These are phyloP conservation scores for Stercorarius parasiticus DNA, from an alignment of 2,113 vertebrate species.

Conservation along the genomic window DNA sequence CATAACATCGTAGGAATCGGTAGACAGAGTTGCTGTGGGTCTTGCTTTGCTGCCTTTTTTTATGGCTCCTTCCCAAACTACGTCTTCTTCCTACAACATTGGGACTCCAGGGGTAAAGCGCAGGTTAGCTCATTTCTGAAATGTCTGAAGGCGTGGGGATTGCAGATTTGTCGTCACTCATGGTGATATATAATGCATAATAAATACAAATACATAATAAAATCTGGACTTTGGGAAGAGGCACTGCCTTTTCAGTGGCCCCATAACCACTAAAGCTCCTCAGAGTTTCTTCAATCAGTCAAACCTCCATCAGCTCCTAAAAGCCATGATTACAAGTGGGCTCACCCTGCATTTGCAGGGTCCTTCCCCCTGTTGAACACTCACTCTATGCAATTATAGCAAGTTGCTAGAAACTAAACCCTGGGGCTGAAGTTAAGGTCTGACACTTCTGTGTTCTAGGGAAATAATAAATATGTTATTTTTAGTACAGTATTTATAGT, in stretches of 20 bases:
- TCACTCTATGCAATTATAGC: background rate
- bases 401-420: background rate
- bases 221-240: background rate
- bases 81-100: background rate
- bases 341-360: background rate
- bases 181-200: background rate
- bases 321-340: background rate
- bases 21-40: background rate
- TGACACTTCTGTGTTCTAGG: background rate
- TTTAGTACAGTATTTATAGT: background rate
- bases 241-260: background rate
- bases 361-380: background rate
- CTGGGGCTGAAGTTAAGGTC: background rate
- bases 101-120: background rate
- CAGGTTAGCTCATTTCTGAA: background rate
- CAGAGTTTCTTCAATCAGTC: background rate
- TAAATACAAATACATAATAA: background rate
- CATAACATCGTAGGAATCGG: background rate
- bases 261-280: background rate
- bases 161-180: background rate
- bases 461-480: background rate
- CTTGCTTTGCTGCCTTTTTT: background rate
- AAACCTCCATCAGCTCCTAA: background rate
- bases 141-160: background rate
- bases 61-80: background rate